phyloP scores from a whole-genome alignment of 1,140 invertebrate genomes.

The Lepidostoma basale region DNA sequence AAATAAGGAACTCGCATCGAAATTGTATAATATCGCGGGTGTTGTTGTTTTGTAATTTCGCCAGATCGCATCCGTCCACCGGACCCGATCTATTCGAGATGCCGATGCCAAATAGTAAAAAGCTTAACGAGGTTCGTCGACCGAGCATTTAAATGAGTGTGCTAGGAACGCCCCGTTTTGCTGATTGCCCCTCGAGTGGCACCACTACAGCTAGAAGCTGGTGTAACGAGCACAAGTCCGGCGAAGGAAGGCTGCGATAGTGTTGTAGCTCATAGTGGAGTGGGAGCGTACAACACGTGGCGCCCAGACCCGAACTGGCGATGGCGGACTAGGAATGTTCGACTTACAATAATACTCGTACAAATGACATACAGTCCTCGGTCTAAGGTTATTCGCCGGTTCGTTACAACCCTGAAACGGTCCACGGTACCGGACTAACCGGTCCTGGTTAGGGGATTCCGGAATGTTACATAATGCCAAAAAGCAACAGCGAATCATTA shows the following conservation, averaged over 20 bases:
- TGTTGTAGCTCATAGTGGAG: neutral
- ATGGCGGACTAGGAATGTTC: too few species aligned
- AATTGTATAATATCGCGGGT: too few species aligned
- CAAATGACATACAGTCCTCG: too few species aligned
- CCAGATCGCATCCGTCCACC: neutral
- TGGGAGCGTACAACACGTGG: neutral
- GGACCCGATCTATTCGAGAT: neutral
- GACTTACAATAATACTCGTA: too few species aligned
- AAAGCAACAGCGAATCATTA: neutral
- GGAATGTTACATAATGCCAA: conserved; percentile 14
- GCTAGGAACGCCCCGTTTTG: neutral
- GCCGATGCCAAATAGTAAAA: neutral
- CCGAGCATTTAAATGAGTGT: neutral
- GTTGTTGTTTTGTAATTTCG: conserved; percentile 1
- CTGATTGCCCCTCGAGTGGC: neutral
- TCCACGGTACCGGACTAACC: conserved; percentile 6
- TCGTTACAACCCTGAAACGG: neutral
- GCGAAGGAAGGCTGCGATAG: conserved; percentile 5
- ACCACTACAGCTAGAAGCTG: neutral
- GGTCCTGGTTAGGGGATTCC: conserved; percentile 6
- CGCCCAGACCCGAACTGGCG: conserved; percentile 3
- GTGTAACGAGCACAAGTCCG: neutral
- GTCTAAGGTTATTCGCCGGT: too few species aligned
- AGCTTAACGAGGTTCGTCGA: neutral
- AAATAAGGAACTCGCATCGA: too few species aligned